Percentiles rank a stretch among this genome's conserved stretches.
Conservation (phyloP, 2,797 vertebrate genomes). For the Hydrophis major region DNA sequence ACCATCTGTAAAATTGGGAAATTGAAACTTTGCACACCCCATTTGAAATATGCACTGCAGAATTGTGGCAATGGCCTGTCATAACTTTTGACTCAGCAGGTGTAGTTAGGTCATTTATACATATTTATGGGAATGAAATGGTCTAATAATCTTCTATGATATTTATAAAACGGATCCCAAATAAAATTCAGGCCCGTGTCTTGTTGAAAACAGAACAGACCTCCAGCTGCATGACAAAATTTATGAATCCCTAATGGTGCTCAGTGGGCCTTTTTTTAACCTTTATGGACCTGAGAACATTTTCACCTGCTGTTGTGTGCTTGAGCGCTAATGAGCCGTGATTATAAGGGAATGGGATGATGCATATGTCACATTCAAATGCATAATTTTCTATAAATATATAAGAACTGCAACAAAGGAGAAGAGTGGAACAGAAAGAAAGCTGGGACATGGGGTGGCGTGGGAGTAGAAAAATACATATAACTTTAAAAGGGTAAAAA, state of each 20-base stretch:
- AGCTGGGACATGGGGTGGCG: neutral
- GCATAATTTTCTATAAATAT: slow-evolving; percentile 19
- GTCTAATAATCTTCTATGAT: slow-evolving; percentile 31
- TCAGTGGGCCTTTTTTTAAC: slow-evolving; percentile 18
- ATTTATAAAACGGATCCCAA: neutral
- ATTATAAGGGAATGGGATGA: slow-evolving; percentile 10
- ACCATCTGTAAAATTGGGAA: neutral
- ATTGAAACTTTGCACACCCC: neutral
- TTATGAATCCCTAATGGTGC: neutral
- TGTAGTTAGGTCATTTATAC: neutral
- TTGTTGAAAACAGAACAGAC: slow-evolving; percentile 19
- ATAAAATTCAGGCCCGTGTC: slow-evolving; percentile 4
- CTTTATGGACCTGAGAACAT: slow-evolving; percentile 8
- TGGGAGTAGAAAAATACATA: neutral
- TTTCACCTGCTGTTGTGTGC: slow-evolving; percentile 28
- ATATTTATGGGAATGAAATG: slow-evolving; percentile 24
- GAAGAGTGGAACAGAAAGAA: neutral
- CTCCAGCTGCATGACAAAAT: slow-evolving; percentile 39
- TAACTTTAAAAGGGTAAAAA: neutral
- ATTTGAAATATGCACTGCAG: neutral
- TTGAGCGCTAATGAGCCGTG: slow-evolving; percentile 17
- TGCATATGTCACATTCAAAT: neutral
- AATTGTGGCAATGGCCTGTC: slow-evolving; percentile 10
- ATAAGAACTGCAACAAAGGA: slow-evolving; percentile 16
- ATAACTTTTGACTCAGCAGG: neutral